These are phyloP conservation scores for Erynnis tages DNA, from an alignment of 2,888 invertebrate species.

Conservation along the genomic window DNA sequence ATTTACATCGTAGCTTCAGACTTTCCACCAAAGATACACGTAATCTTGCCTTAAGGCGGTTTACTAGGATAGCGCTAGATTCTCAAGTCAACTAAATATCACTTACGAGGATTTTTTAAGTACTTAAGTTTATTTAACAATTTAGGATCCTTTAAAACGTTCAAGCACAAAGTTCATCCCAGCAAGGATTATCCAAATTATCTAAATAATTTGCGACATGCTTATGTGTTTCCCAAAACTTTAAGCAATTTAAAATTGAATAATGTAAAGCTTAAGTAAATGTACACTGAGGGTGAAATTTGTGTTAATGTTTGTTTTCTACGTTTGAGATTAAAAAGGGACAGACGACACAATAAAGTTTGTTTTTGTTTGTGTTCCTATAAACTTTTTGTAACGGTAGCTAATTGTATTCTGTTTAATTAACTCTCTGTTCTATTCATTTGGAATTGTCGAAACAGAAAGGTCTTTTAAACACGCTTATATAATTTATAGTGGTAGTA, in stretches of 20 bases:
- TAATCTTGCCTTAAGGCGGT: too few relatives aligned
- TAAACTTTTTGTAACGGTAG: conserved; percentile 5
- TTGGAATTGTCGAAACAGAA: background rate
- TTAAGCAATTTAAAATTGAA: conserved; percentile 26
- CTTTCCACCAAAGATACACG: too few relatives aligned
- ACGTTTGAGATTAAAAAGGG: conserved; percentile 18
- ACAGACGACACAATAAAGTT: conserved; percentile 7
- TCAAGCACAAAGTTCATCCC: conserved; percentile 1
- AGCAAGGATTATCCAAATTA: conserved; percentile 21
- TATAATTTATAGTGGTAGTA: too few relatives aligned
- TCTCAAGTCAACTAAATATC: too few relatives aligned
- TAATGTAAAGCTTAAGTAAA: conserved; percentile 22
- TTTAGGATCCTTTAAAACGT: background rate
- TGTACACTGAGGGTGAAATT: conserved; percentile 22
- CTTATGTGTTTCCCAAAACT: conserved; percentile 12
- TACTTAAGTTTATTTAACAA: too few relatives aligned
- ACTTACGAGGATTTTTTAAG: too few relatives aligned
- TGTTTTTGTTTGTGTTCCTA: conserved; percentile 5
- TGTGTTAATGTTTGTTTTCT: conserved; percentile 25
- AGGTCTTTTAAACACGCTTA: too few relatives aligned
- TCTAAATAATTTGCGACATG: conserved; percentile 14
- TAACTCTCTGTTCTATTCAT: background rate
- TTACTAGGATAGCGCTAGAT: too few relatives aligned
- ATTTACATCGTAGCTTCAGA: too few relatives aligned
- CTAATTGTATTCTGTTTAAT: conserved; percentile 1